These are phyloP conservation scores for Carduelis carduelis DNA, from an alignment of 2,797 vertebrate species.

Conservation along the genomic window DNA sequence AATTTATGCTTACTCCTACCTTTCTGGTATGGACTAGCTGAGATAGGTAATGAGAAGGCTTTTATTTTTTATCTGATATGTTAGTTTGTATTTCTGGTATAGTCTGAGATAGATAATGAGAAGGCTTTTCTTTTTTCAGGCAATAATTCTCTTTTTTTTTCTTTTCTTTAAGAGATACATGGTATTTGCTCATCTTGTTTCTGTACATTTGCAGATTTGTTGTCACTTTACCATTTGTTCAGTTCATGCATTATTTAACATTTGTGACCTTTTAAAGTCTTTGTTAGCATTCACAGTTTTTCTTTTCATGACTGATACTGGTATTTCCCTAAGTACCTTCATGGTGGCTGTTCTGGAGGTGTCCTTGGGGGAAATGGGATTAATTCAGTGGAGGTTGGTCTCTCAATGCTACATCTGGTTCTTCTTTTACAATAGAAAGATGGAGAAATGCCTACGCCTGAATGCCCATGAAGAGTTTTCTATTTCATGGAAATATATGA, in stretches of 20 bases:
- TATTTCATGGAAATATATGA: neutral
- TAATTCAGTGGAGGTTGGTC: neutral
- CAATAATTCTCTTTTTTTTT: neutral
- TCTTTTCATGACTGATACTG: neutral
- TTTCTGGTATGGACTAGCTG: neutral
- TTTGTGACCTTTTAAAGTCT: neutral
- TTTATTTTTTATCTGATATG: neutral
- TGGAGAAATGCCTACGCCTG: neutral
- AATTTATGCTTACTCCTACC: rapidly evolving
- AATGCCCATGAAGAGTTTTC: neutral
- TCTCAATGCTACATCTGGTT: neutral
- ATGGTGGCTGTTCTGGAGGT: neutral
- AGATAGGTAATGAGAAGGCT: neutral
- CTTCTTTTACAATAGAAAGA: neutral
- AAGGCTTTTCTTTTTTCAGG: neutral
- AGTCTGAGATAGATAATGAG: neutral
- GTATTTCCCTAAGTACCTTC: neutral
- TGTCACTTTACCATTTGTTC: neutral
- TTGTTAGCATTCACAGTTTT: neutral
- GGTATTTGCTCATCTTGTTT: neutral
- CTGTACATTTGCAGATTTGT: neutral
- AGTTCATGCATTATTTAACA: neutral
- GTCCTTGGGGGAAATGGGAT: neutral
- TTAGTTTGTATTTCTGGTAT: neutral
- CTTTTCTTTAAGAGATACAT: neutral